Evolutionary conservation across 1,140 invertebrate species (phyloP), one percentile per base, ranked within the genome.

Genomic region (Zaprionus ghesquierei): DNA sequence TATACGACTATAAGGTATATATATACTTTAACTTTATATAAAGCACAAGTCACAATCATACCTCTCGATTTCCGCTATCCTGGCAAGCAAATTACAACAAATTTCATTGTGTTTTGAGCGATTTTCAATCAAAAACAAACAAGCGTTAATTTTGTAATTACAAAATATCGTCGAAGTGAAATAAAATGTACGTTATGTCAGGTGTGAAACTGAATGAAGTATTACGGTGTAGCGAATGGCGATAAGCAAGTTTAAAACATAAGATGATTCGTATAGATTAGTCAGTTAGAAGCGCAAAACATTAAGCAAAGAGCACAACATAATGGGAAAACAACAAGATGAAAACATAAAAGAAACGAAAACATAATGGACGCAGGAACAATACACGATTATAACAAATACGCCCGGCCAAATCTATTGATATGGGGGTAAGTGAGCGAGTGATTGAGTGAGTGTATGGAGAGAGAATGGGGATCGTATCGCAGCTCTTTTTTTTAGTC

Each of bases 11-110:
- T 65, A 41, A 18, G 35, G 5, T 81, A 75, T 58, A 63, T 38
- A 9, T 31, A 6, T 29, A 31, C 51, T 10, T 33, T 23, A 49
- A 66, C 35, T 80, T 76, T 41, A 61, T 60, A 80, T 66, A 56
- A 41, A 77, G 79, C 76, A 77, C 84, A 87, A 73, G 69, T 23
- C 51, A 69, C 85, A 84, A 78, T 91, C 87, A 92, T 41, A 91
- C 82, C 87, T 92, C 86, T 90, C 81, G 78, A 82, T 90, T 89
- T 92, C 91, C 91, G 90, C 91, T 92, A 92, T 92, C 91, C 91
- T 92, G 91, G 77, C 78, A 92, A 89, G 80, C 81, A 92, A 90
- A 85, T 90, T 91, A 91, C 90, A 91, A 91, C 86, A 91, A 91
- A 91, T 86, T 90, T 81, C 75, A 81, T 91, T 91, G 85, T 76